These are phyloP conservation scores for Mungos mungo DNA, from an alignment of 2,113 vertebrate species.

Conservation along the genomic window DNA sequence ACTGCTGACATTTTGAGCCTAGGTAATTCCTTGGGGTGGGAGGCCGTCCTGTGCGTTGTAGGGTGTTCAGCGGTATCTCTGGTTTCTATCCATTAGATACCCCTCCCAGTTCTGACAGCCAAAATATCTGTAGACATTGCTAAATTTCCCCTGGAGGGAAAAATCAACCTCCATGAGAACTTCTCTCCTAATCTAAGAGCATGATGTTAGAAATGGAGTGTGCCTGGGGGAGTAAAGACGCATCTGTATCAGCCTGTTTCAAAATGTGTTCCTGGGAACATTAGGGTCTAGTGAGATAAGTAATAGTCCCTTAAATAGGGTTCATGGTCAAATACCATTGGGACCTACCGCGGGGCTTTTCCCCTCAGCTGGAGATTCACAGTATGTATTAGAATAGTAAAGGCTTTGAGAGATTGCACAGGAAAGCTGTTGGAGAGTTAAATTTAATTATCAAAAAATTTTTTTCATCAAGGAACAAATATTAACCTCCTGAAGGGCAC, in stretches of 20 bases:
- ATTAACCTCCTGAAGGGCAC: constrained; percentile 29
- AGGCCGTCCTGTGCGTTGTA: background rate
- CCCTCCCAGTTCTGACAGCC: background rate
- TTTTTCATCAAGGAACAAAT: background rate
- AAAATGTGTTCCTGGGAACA: constrained; percentile 52
- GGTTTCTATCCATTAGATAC: background rate
- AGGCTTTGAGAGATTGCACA: constrained; percentile 37
- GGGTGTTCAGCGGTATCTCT: background rate
- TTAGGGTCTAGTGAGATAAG: constrained; percentile 57
- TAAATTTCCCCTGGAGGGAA: background rate
- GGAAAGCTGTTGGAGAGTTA: background rate
- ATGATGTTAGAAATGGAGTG: background rate
- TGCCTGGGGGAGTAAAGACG: constrained; percentile 45
- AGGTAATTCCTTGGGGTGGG: background rate
- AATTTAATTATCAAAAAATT: constrained; percentile 25
- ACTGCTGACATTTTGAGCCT: background rate
- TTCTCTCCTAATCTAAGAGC: background rate
- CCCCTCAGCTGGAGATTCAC: background rate
- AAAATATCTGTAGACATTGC: constrained; percentile 9
- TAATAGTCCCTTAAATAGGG: background rate
- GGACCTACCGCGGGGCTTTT: constrained; percentile 9
- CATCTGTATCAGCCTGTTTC: constrained; percentile 39
- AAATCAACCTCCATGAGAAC: background rate
- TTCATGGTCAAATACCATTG: constrained; percentile 7
- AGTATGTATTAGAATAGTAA: constrained; percentile 15